Percentiles rank a stretch among this genome's conserved stretches.
Conservation (phyloP, 2,113 vertebrate species). For the Erythrolamprus reginae region DNA sequence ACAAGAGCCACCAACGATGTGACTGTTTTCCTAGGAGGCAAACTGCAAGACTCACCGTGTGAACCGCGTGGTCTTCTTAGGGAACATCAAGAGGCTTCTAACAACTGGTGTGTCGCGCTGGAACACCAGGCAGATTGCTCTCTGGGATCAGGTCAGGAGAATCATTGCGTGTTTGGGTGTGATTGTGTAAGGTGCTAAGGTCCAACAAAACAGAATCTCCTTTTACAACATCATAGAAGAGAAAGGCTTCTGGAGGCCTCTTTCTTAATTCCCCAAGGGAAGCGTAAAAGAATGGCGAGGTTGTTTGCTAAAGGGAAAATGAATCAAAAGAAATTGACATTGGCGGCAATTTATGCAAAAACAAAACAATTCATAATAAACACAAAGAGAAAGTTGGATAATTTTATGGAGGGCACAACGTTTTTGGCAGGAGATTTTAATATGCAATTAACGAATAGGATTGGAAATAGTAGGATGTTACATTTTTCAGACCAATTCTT, state of each 20-base stretch:
- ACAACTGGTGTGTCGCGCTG: constrained; percentile 93
- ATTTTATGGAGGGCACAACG: too few species aligned
- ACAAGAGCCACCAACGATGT: neutral
- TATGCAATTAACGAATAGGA: too few species aligned
- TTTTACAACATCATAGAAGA: neutral
- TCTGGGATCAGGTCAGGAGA: constrained; percentile 92
- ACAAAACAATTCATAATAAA: too few species aligned
- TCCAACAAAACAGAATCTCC: neutral
- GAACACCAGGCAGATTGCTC: constrained; percentile 94
- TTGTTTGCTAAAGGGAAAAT: too few species aligned
- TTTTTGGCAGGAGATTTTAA: too few species aligned
- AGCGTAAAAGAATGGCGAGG: neutral
- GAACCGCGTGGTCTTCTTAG: constrained; percentile 91
- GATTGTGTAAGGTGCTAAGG: neutral
- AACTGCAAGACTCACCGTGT: constrained; percentile 92
- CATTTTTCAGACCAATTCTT: too few species aligned
- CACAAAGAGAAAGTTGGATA: too few species aligned
- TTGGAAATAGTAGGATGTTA: too few species aligned
- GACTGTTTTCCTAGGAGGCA: constrained; percentile 73
- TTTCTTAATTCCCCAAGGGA: neutral
- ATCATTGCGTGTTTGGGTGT: accelerated
- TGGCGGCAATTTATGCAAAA: too few species aligned
- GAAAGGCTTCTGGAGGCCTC: neutral
- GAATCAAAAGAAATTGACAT: too few species aligned
- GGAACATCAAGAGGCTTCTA: constrained; percentile 87